A percentile compares a stretch with the other conserved stretches of the same genome.
These are phyloP conservation scores for Eretmochelys imbricata DNA, from an alignment of 2,113 vertebrate species.

Conservation along the genomic window DNA sequence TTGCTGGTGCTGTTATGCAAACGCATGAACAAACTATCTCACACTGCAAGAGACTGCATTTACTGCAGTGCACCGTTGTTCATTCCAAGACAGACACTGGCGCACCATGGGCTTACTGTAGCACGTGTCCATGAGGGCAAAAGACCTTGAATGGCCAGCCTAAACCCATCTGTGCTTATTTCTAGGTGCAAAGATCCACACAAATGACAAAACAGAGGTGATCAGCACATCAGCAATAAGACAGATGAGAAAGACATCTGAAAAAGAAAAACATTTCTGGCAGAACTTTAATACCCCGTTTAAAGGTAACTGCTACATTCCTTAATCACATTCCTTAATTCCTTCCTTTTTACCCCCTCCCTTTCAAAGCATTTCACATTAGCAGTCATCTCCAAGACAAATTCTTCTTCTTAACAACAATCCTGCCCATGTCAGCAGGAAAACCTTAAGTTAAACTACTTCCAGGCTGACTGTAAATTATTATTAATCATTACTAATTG, in stretches of 20 bases:
- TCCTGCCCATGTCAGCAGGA: neutral
- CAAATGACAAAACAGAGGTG: neutral
- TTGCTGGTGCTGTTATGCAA: neutral
- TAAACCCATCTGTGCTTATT: neutral
- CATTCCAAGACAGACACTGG: neutral
- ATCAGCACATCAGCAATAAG: neutral
- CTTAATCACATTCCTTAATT: neutral
- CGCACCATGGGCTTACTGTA: fast-evolving
- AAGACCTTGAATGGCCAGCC: neutral
- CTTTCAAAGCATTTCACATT: neutral
- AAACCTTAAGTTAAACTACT: neutral
- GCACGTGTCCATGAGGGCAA: neutral
- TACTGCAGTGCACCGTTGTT: fast-evolving
- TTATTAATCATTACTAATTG: neutral
- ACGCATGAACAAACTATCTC: fast-evolving
- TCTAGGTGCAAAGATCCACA: neutral
- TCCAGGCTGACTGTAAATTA: neutral
- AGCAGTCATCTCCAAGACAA: neutral
- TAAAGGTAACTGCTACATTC: neutral
- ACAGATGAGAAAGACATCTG: neutral
- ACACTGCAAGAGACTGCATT: neutral
- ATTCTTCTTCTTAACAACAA: neutral
- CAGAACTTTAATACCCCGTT: neutral
- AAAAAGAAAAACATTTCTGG: neutral
- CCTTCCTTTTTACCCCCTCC: neutral